Conservation (phyloP, 2,113 vertebrate genomes). For the Mesoclemmys tuberculata region DNA sequence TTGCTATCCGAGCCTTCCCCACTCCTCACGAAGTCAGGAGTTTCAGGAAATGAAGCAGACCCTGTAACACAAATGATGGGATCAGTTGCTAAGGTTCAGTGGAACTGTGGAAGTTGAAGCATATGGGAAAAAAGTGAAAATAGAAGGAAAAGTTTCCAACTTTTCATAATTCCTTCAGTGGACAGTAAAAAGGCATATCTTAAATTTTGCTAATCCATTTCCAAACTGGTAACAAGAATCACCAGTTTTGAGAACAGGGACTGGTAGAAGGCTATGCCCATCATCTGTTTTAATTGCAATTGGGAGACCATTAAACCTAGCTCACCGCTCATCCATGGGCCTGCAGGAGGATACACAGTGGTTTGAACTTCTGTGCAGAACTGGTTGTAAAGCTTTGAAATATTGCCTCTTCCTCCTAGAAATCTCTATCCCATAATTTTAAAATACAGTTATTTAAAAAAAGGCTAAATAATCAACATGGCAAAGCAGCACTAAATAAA, state of each 20-base stretch:
- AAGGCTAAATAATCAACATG: neutral
- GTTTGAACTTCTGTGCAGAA: neutral
- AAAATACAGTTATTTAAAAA: neutral
- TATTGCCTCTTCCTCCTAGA: neutral
- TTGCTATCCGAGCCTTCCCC: neutral
- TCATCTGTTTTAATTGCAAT: neutral
- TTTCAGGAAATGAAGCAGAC: neutral
- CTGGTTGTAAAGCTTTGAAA: neutral
- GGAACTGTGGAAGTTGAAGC: neutral
- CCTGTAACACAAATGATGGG: neutral
- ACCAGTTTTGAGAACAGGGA: neutral
- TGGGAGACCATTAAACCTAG: neutral
- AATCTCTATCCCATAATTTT: neutral
- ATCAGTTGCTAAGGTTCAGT: neutral
- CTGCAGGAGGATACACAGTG: neutral
- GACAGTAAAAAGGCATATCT: neutral
- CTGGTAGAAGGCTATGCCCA: neutral
- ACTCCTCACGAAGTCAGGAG: neutral
- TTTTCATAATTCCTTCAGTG: neutral
- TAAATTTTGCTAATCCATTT: neutral
- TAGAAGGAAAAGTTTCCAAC: neutral
- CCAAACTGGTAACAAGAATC: neutral
- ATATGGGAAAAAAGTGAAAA: neutral
- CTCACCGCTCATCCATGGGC: neutral
- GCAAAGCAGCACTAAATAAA: neutral